Base-by-base conservation (phyloP, 1,140 invertebrate genomes). In the Rhynchophorus ferrugineus region DNA sequence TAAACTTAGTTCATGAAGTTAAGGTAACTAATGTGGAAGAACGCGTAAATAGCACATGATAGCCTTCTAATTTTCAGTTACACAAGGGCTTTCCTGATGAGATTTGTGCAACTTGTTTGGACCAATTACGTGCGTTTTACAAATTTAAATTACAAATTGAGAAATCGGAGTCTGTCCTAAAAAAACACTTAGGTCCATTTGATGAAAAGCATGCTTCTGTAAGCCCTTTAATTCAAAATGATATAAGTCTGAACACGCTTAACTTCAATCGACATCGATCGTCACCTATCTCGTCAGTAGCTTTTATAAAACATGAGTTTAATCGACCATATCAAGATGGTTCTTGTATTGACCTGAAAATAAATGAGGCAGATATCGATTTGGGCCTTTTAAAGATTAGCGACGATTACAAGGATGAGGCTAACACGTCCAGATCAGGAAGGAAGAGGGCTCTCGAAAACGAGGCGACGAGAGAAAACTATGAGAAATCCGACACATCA, bases 61-160 rank as follows among this genome's bases (percentile, higher is more conserved):
- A 8, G 16, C 11, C 3, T 43, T 18, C 9, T 44, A 49, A 29
- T 43, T 60, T 58, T 18, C 34, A 62, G 60, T 7, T 57, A 21
- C 29, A 51, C 33, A 58, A 61, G 41, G 50, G 45, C n/a, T 57
- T 50, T 34, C 58, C 61, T 13, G 53, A 57, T 43, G 51, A 54
- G 45, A 63, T 65, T 22, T 65, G 63, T 46, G 17, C 44, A 29
- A 55, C 29, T 17, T 65, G 63, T 45, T 5, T 63, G 9, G 49
- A 63, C 33, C 55, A 56, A 49, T 49, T 58, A 6, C 47, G 33
- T 14, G 33, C 19, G 18, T 45, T 56, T 6, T 65, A 60, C 41
- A 61, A 61, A 53, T 65, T 65, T 36, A 61, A 62, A 49, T 8
- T 60, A 11, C 54, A 57, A 46, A 58, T 62, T 37, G 61, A 63